phyloP scores from a whole-genome alignment of 2,888 invertebrate genomes.

The Macrophya alboannulata region DNA sequence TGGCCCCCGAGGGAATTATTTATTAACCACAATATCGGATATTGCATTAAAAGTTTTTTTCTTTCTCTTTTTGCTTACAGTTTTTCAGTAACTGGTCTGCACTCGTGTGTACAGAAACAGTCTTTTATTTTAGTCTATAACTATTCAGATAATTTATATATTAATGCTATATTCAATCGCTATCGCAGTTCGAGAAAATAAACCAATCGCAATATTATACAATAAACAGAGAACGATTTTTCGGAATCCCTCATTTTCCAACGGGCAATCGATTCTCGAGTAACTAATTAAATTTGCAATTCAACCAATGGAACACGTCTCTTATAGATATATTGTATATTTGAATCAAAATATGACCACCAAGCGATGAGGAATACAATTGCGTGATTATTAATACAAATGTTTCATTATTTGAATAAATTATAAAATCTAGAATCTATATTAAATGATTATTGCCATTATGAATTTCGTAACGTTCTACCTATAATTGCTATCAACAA shows the following conservation, averaged over 20 bases:
- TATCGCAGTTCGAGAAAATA: no score
- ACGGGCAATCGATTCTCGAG: no score
- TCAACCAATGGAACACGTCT: background rate
- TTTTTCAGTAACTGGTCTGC: slow-evolving; percentile 11
- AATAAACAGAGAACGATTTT: no score
- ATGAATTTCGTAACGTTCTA: background rate
- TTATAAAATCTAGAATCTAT: background rate
- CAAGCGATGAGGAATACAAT: background rate
- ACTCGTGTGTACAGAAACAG: background rate
- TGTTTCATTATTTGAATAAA: background rate
- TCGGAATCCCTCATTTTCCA: no score
- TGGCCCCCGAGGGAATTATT: slow-evolving; percentile 49
- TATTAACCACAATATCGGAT: slow-evolving; percentile 57
- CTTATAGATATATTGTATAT: background rate
- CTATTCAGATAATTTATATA: no score
- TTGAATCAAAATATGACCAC: background rate
- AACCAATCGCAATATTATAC: no score
- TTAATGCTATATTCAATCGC: no score
- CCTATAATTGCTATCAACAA: background rate
- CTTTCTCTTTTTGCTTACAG: background rate
- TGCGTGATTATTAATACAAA: background rate
- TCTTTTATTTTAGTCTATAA: background rate
- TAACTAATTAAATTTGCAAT: background rate
- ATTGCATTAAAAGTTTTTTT: slow-evolving; percentile 54
- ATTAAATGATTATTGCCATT: background rate